Base-by-base conservation (phyloP, 2,113 vertebrate genomes). In the Chrysemys picta region DNA sequence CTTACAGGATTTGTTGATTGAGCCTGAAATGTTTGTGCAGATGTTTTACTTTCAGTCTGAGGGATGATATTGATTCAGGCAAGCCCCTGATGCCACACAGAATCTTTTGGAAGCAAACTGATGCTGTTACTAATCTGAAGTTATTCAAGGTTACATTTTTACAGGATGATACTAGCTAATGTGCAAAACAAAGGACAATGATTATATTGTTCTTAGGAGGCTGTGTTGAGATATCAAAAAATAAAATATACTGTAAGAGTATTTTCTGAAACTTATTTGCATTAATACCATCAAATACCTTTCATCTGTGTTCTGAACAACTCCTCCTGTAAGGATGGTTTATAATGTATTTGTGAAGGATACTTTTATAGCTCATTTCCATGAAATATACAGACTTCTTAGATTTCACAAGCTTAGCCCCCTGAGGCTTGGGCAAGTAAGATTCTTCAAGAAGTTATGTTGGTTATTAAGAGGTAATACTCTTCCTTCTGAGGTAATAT, bases 1-100 rank as follows among this genome's bases (percentile, higher is more conserved):
- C 69, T 94, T 84, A 76, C 81, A 84, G 89, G 81, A 85, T 88
- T 53, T 95, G 92, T 29, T 80, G 88, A 42, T 82, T 65, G 56
- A 89, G 80, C 42, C 53, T 52, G 17, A 83, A 88, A 84, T 0
- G 4, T 83, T 88, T 75, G 35, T 80, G 79, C 24, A 79, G 10
- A 82, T 56, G 21, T 83, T 16, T 69, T 86, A 57, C 17, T 94
- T 89, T 82, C 0, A 0, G 13, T 82, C 88, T 90, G 82, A 62
- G 38, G 79, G 49, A 47, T 80, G 16, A 56, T 90, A 69, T 59
- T 59, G 59, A 52, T 50, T 80, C 27, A 92, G 78, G 62, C 57
- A 79, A 72, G 91, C 21, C 56, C 21, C 56, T 31, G 81, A 81
- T 11, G 84, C 82, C 79, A 54, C 7, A 53, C 7, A 12, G n/a